Evolutionary conservation across 2,888 invertebrate genomes (phyloP).

Genomic region (Stenolophus ochropezus): DNA sequence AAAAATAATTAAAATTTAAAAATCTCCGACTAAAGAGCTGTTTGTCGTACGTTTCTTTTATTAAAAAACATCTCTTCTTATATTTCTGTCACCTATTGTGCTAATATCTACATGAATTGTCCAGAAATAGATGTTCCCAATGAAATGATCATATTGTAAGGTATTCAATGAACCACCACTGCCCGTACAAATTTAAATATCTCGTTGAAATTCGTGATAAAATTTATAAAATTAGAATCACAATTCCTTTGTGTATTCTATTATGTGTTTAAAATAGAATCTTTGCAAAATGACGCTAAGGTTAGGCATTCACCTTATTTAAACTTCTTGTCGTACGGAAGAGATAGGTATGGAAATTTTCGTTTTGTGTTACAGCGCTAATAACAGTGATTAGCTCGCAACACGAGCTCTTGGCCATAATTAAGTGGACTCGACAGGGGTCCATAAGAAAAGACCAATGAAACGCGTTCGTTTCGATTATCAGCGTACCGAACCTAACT

Average conservation of each 20-base stretch:
- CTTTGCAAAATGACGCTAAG: neutral
- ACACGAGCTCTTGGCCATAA: constrained; percentile 43
- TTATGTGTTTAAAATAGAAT: neutral
- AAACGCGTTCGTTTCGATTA: constrained; percentile 51
- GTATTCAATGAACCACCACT: no score
- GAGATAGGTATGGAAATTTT: constrained; percentile 51
- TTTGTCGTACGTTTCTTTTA: no score
- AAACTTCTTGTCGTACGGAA: neutral
- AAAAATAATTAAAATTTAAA: no score
- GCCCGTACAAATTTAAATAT: no score
- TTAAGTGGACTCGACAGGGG: constrained; percentile 39
- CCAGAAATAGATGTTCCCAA: no score
- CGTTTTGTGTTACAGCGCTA: constrained; percentile 50
- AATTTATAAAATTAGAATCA: no score
- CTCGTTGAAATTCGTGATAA: neutral
- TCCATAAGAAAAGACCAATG: constrained; percentile 57
- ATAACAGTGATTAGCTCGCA: constrained; percentile 53
- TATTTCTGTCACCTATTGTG: no score
- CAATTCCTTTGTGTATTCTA: no score
- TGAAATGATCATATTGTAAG: no score
- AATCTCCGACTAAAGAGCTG: no score
- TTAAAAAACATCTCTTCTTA: no score
- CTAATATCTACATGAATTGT: no score
- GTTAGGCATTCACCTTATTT: neutral
- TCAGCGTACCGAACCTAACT: constrained; percentile 43